Evolutionary conservation across 2,888 invertebrate species (phyloP).

Genomic region (Margaritifera margaritifera): DNA sequence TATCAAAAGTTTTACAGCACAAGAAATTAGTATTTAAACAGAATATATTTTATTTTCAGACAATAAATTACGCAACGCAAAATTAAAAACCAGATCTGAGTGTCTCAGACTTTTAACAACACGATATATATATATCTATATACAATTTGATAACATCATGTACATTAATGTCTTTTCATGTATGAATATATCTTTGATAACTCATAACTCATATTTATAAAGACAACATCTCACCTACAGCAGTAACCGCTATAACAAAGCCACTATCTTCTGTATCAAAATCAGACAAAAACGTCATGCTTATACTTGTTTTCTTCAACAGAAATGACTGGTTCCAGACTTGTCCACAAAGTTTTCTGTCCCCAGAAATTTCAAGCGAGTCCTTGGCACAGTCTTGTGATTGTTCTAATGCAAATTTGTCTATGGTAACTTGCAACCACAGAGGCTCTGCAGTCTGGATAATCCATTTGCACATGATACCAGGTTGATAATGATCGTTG

Average conservation of each 20-base stretch:
- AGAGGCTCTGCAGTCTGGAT: conserved; percentile 7
- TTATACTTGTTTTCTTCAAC: conserved; percentile 5
- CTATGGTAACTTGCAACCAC: conserved; percentile 11
- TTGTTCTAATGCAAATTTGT: conserved; percentile 7
- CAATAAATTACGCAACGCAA: too few species aligned
- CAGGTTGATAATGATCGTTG: conserved; percentile 7
- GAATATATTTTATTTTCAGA: too few species aligned
- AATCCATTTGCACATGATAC: conserved; percentile 10
- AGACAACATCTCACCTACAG: conserved; percentile 6
- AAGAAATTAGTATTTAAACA: too few species aligned
- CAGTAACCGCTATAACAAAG: conserved; percentile 4
- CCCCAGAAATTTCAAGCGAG: conserved; percentile 3
- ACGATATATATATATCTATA: too few species aligned
- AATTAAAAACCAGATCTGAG: too few species aligned
- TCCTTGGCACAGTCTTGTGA: conserved; percentile 13
- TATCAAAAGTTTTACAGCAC: too few species aligned
- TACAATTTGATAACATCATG: too few species aligned
- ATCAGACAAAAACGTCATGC: conserved; percentile 11
- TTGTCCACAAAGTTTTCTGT: conserved; percentile 5
- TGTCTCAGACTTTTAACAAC: too few species aligned
- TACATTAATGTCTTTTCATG: too few species aligned
- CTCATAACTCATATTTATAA: too few species aligned
- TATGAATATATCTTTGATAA: too few species aligned
- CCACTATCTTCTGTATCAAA: conserved; percentile 8
- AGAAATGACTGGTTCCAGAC: conserved; percentile 1